A percentile compares a stretch with the other conserved stretches of the same genome.
phyloP scores from a whole-genome alignment of 2,888 invertebrate genomes.

The Scrobipalpa costella region DNA sequence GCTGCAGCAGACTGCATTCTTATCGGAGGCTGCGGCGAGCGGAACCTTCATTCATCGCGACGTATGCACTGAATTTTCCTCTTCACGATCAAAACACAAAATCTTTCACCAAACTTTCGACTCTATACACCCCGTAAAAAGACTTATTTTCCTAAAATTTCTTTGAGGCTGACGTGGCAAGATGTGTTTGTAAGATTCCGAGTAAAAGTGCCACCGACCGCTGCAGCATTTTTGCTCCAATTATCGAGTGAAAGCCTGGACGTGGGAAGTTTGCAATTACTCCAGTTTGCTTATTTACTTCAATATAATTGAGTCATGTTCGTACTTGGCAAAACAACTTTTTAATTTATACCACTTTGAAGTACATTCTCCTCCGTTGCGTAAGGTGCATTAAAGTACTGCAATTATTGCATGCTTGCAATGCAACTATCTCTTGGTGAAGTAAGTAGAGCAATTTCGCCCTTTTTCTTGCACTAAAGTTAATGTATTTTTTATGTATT shows the following conservation, averaged over 20 bases:
- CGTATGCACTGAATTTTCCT: slow-evolving; percentile 42
- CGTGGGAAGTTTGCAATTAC: slow-evolving; percentile 30
- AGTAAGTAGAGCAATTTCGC: slow-evolving; percentile 17
- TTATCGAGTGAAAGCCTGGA: slow-evolving; percentile 38
- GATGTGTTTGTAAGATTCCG: slow-evolving; percentile 46
- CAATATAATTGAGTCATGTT: slow-evolving; percentile 21
- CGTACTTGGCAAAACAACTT: slow-evolving; percentile 23
- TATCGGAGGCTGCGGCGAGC: slow-evolving; percentile 39
- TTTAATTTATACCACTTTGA: slow-evolving; percentile 13
- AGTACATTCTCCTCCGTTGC: slow-evolving; percentile 21
- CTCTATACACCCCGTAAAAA: neutral
- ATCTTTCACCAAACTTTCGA: neutral
- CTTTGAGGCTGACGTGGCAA: neutral
- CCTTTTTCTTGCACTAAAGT: slow-evolving; percentile 15
- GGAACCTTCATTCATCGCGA: slow-evolving; percentile 40
- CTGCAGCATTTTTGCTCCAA: slow-evolving; percentile 47
- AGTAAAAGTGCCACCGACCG: slow-evolving; percentile 40
- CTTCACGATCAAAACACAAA: slow-evolving; percentile 26
- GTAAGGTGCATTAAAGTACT: slow-evolving; percentile 18
- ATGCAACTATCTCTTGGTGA: slow-evolving; percentile 20
- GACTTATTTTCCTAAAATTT: neutral
- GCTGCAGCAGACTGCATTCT: slow-evolving; percentile 48
- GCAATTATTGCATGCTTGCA: slow-evolving; percentile 16
- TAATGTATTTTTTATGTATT: neutral
- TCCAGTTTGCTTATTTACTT: slow-evolving; percentile 33